Percentiles rank a stretch among this genome's conserved stretches.
These are phyloP conservation scores for Napeogenes sylphis DNA, from an alignment of 2,888 invertebrate species.

Conservation along the genomic window DNA sequence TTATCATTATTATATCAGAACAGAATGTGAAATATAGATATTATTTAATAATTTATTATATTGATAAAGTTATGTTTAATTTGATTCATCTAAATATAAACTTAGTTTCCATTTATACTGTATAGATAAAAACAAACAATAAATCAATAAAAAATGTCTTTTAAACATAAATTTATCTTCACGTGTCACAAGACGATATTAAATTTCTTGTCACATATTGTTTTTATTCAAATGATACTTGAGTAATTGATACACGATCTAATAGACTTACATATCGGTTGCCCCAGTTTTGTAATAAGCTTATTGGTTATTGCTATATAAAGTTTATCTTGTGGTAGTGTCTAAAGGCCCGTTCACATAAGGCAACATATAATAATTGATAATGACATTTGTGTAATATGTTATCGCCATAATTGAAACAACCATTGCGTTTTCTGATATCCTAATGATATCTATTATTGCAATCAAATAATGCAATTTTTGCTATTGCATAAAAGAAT, in stretches of 20 bases:
- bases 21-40: too few relatives aligned
- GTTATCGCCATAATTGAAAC: neutral
- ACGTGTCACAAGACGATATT: conserved; percentile 1
- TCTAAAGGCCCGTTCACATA: conserved; percentile 6
- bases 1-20: too few relatives aligned
- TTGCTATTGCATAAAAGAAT: too few relatives aligned
- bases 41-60: too few relatives aligned
- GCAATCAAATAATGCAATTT: conserved; percentile 3
- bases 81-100: too few relatives aligned
- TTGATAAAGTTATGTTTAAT: too few relatives aligned
- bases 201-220: conserved; percentile 12
- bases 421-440: too few relatives aligned
- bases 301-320: conserved; percentile 21
- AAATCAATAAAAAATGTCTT: neutral
- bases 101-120: too few relatives aligned
- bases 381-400: neutral
- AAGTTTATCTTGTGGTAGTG: conserved; percentile 20
- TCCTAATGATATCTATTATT: neutral
- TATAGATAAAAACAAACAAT: neutral
- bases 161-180: neutral
- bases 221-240: conserved; percentile 26
- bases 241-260: conserved; percentile 8
- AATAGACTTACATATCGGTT: conserved; percentile 16
- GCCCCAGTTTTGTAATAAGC: conserved; percentile 22
- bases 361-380: conserved; percentile 8